These are phyloP conservation scores for Nothobranchius kuhntae DNA, from an alignment of 2,113 vertebrate genomes.

Conservation along the genomic window DNA sequence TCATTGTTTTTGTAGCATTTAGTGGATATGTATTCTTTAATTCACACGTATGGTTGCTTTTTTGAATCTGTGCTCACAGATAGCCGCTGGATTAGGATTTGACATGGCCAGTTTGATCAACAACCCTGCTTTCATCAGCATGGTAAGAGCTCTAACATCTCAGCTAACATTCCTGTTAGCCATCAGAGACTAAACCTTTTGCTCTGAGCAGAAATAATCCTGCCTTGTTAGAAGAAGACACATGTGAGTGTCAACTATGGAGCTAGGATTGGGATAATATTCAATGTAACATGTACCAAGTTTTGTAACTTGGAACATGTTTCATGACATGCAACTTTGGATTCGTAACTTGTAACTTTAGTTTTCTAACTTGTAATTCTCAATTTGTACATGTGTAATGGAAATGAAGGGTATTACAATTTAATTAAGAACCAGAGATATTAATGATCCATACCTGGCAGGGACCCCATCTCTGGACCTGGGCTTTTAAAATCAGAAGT, in stretches of 20 bases:
- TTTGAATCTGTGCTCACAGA: conserved; percentile 72
- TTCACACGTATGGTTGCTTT: neutral
- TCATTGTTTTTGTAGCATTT: neutral
- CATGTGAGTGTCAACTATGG: neutral
- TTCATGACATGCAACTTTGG: too few relatives aligned
- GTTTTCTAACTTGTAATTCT: too few relatives aligned
- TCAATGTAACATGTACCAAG: too few relatives aligned
- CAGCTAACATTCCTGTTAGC: conserved; percentile 3
- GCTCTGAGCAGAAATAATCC: neutral
- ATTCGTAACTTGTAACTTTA: too few relatives aligned
- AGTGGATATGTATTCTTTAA: neutral
- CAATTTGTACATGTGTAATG: too few relatives aligned
- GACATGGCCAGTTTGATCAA: conserved; percentile 99
- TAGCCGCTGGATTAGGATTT: conserved; percentile 91
- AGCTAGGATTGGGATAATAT: too few relatives aligned
- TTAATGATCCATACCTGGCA: too few relatives aligned
- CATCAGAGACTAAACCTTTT: conserved; percentile 10
- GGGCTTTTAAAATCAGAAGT: too few relatives aligned
- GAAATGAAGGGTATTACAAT: too few relatives aligned
- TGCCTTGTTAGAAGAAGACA: conserved; percentile 31
- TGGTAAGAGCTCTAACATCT: conserved; percentile 81
- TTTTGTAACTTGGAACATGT: too few relatives aligned
- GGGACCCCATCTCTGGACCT: too few relatives aligned
- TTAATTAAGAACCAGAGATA: too few relatives aligned
- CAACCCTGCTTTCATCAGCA: conserved; percentile 98